Evolutionary conservation across 2,113 vertebrate genomes (phyloP), one percentile per base, ranked within the genome.

Genomic region (Xiphorhynchus elegans): DNA sequence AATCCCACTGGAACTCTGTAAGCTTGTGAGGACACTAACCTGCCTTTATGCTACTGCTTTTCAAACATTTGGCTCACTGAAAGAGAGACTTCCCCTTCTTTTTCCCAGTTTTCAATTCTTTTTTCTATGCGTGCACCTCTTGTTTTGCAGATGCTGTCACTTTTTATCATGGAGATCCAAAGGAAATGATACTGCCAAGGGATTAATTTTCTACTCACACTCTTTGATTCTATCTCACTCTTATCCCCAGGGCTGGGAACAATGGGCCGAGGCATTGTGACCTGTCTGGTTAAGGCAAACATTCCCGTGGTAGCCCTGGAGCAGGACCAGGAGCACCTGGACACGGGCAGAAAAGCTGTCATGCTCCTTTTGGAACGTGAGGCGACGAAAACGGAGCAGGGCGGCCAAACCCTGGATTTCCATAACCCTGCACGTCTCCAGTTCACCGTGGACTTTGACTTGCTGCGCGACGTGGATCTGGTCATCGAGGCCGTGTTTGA

Each of bases 401-500:
- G 69, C 42, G 84, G 92, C 90, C 96, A 92, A 10, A 42, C 59
- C 13, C 91, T 92, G 35, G 87, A 92, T 31, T 87, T 73, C 83
- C 93, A 83, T 7, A 94, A 96, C 46, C 93, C 97, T 4, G 85
- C 93, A 20, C 63, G 50, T n/a, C 92, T 99, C 84, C 97, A 64
- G 29, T 99, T 99, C 91, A 98, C 98, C 28, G 63, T 81, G 35
- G 97, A 98, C 70, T 95, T 99, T 11, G 89, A 96, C 72, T 95
- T 95, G 5, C 97, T 98, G 42, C 58, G 42, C 28, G 97, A 98
- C 13, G 98, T 97, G 3, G 99, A 99, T 90, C 96, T 99, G 67
- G 98, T 99, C 58, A 98, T 99, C 5, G 99, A 99, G 96, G 99
- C 99, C 7, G 99, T 99, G 63, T 99, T 99, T 97, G 99, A 99